phyloP scores from a whole-genome alignment of 2,113 vertebrate genomes.

The Melanerpes aurifrons region DNA sequence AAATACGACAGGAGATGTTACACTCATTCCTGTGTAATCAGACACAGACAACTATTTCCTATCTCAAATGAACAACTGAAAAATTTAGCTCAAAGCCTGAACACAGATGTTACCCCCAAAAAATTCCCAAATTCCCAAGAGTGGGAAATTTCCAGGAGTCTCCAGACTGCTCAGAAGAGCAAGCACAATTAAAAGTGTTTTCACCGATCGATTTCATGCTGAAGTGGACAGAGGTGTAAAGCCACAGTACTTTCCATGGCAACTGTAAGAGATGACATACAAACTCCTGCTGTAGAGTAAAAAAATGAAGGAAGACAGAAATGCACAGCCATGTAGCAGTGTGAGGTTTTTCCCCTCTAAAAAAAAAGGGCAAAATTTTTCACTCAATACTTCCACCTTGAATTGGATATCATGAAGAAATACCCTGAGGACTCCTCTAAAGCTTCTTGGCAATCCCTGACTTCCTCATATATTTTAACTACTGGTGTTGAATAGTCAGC shows the following conservation, averaged over 20 bases:
- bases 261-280: neutral
- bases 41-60: neutral
- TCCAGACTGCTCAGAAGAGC: neutral
- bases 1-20: neutral
- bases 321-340: neutral
- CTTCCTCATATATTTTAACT: neutral
- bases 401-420: neutral
- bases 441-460: neutral
- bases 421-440: neutral
- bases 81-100: neutral
- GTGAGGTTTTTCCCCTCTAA: neutral
- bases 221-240: neutral
- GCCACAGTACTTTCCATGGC: neutral
- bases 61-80: neutral
- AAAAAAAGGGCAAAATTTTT: neutral
- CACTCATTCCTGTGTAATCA: neutral
- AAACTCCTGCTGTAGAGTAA: neutral
- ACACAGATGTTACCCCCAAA: neutral
- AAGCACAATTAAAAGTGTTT: neutral
- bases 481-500: neutral
- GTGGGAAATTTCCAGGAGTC: neutral
- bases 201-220: neutral
- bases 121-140: neutral
- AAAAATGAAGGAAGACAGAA: neutral
- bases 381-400: neutral